These are phyloP conservation scores for Nanorana parkeri DNA, from an alignment of 2,113 vertebrate genomes.

Conservation along the genomic window DNA sequence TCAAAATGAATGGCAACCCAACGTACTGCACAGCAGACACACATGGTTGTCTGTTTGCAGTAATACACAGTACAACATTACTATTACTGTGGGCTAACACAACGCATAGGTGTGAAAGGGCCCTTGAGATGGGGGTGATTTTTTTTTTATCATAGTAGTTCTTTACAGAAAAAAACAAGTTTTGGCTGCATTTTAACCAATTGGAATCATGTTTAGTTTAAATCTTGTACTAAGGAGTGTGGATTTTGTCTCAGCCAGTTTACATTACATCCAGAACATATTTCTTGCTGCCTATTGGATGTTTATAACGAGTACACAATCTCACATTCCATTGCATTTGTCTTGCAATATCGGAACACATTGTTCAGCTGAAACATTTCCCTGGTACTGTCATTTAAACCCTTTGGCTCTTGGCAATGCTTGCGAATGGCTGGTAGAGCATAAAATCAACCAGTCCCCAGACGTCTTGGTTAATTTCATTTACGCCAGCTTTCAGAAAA, in stretches of 20 bases:
- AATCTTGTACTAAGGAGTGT: too few relatives aligned
- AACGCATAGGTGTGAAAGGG: too few relatives aligned
- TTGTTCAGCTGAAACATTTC: conserved; percentile 27
- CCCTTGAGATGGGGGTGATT: too few relatives aligned
- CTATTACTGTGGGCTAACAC: too few relatives aligned
- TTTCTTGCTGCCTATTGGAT: background rate
- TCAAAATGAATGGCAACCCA: too few relatives aligned
- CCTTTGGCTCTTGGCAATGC: conserved; percentile 48
- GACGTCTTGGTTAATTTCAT: conserved; percentile 50
- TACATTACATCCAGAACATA: background rate
- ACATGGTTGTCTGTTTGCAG: too few relatives aligned
- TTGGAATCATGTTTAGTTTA: too few relatives aligned
- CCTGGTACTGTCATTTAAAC: conserved; percentile 38
- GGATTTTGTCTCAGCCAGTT: background rate
- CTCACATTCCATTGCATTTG: conserved; percentile 23
- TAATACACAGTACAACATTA: too few relatives aligned
- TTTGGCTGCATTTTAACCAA: too few relatives aligned
- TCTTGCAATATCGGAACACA: conserved; percentile 7
- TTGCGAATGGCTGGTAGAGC: conserved; percentile 46
- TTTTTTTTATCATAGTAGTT: too few relatives aligned
- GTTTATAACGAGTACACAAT: conserved; percentile 14
- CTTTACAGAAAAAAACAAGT: too few relatives aligned
- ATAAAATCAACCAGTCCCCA: conserved; percentile 52
- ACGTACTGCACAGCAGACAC: too few relatives aligned
- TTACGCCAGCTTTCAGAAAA: conserved; percentile 42